Evolutionary conservation across 30 jellyfish, hydroid and myxozoan species (phyloP).

Genomic region (Rhopilema esculentum): DNA sequence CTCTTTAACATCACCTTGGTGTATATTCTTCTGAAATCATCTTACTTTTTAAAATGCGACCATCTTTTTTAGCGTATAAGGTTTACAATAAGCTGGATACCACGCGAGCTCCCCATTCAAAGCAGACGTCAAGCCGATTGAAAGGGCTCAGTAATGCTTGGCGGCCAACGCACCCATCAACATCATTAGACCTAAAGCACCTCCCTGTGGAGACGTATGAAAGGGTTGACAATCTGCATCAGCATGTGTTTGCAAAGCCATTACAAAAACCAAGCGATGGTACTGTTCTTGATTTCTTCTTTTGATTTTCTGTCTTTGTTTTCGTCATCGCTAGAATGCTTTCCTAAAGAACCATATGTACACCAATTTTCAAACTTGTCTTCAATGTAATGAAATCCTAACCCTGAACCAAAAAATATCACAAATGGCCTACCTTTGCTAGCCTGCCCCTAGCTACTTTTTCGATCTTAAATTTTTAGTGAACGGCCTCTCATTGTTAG

Average conservation of each 20-base stretch:
- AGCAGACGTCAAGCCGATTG: constrained; percentile 10
- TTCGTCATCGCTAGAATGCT: neutral
- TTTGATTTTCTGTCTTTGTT: neutral
- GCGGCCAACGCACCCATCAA: constrained; percentile 81
- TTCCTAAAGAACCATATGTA: no score
- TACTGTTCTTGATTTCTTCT: neutral
- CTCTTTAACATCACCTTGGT: neutral
- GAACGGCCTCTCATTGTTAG: no score
- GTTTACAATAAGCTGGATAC: constrained; percentile 62
- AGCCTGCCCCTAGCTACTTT: no score
- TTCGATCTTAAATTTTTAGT: no score
- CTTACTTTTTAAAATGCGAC: neutral
- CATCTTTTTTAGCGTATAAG: constrained; percentile 29
- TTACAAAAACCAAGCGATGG: neutral
- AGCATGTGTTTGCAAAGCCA: constrained; percentile 36
- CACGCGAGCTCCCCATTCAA: neutral
- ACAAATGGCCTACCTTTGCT: no score
- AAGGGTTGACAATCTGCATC: constrained; percentile 58
- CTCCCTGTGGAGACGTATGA: constrained; percentile 67
- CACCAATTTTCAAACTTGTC: no score
- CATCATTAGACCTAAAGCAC: constrained; percentile 45
- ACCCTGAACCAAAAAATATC: no score
- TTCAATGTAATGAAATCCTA: no score
- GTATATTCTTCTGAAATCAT: neutral
- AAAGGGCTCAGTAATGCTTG: constrained; percentile 43